Evolutionary conservation across 2,113 vertebrate genomes (phyloP).

Genomic region (Mirza zaza): DNA sequence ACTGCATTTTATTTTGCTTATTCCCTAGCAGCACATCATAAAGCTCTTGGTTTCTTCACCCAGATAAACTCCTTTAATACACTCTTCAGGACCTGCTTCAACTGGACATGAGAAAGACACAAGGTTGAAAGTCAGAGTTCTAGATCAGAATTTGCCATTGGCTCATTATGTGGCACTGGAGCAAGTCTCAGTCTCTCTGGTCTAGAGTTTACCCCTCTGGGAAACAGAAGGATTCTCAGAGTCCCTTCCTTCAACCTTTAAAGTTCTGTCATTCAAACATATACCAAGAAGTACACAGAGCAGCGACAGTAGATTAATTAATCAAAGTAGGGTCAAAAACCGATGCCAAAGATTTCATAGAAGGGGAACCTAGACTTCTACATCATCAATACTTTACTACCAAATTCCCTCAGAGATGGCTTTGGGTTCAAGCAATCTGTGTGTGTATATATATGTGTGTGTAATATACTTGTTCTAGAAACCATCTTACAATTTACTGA

Average conservation of each 20-base stretch:
- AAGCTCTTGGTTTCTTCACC: neutral
- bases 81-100: neutral
- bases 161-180: neutral
- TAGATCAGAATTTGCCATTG: neutral
- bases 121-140: neutral
- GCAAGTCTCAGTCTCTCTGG: neutral
- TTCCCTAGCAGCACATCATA: neutral
- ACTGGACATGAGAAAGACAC: neutral
- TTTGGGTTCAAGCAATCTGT: neutral
- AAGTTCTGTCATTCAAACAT: neutral
- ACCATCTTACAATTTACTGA: neutral
- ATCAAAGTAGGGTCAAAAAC: neutral
- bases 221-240: neutral
- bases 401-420: neutral
- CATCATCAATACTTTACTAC: neutral
- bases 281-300: neutral
- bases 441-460: neutral
- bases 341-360: neutral
- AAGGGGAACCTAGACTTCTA: neutral
- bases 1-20: constrained; percentile 18
- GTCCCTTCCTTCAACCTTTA: neutral
- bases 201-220: neutral
- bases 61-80: neutral
- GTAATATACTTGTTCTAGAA: neutral
- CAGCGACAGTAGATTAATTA: neutral